Base-by-base conservation (phyloP, 1,140 invertebrate genomes). In the Cotesia vestalis region DNA sequence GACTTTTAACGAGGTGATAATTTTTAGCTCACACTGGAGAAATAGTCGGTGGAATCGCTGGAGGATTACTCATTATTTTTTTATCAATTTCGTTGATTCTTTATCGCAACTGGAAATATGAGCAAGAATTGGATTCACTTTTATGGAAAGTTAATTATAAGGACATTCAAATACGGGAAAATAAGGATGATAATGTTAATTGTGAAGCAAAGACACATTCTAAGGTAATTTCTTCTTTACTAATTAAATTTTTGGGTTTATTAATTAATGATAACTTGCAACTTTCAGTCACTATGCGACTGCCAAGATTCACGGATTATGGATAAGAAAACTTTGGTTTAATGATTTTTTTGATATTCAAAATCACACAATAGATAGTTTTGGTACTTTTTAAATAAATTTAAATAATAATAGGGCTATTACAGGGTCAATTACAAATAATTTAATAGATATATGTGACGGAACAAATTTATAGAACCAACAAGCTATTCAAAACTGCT, bases 91-190 rank as follows among this genome's bases (percentile, higher is more conserved):
- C 90, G 0, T 80, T 95, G 20, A 88, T 94, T 0, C 81, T 94
- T 1, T 95, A 95, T 84, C 90, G 96, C 66, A 98, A 97, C 81
- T 98, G 95, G 94, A 91, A 91, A 20, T 98, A 98, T 82, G 97
- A 98, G 80, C 95, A 97, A 80, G 96, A 98, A 80, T 86, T 99
- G 70, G 96, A 98, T 78, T 96, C 94, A 57, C 86, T 98, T 17
- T 88, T 98, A 0, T 99, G 97, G 97, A 97, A 98, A 85, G 93
- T 99, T 27, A 97, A 98, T 85, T 96, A 93, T 84, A 92, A 92
- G 73, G 96, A 99, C 75, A 93, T 95, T 63, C 90, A 94, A 81
- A 88, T 91, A 69, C 90, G 89, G 71, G 82, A 81, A 40, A 72
- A 76, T 4, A 82, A 81, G 36, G 90, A 91, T 34, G 86, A 87